phyloP scores from a whole-genome alignment of 2,113 vertebrate genomes.

The Muntiacus reevesi region DNA sequence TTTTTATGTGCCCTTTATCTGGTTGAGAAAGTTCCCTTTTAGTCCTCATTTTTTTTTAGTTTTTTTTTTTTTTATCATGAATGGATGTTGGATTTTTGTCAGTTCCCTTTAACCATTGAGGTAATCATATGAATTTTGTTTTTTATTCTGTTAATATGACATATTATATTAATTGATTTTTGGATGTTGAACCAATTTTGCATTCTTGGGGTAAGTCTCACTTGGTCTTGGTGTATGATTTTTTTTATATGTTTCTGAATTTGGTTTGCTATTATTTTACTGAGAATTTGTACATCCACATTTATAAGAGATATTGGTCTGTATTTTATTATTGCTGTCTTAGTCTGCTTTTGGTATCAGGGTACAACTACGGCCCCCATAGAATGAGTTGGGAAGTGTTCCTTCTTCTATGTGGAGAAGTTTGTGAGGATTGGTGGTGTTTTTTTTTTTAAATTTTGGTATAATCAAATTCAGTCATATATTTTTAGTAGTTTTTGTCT shows the following conservation, averaged over 20 bases:
- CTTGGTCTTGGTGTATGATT: background rate
- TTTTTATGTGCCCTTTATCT: background rate
- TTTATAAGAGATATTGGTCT: background rate
- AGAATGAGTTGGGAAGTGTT: background rate
- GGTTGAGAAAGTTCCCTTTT: background rate
- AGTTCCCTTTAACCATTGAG: background rate
- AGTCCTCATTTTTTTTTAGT: background rate
- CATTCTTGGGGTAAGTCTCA: background rate
- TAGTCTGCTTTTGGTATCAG: background rate
- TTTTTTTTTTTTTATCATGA: background rate
- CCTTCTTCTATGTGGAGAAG: background rate
- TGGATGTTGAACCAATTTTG: background rate
- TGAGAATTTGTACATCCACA: background rate
- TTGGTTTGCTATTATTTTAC: background rate
- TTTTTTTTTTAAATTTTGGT: background rate
- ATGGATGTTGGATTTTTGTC: background rate
- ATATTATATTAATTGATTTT: background rate
- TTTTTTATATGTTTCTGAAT: background rate
- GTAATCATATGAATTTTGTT: background rate
- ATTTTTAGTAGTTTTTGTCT: conserved; percentile 1
- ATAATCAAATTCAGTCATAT: background rate
- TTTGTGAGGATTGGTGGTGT: background rate
- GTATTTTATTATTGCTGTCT: background rate
- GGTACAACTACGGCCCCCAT: background rate
- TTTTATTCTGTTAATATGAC: background rate